Conservation (phyloP, 2,113 vertebrate genomes). For the Passer domesticus region DNA sequence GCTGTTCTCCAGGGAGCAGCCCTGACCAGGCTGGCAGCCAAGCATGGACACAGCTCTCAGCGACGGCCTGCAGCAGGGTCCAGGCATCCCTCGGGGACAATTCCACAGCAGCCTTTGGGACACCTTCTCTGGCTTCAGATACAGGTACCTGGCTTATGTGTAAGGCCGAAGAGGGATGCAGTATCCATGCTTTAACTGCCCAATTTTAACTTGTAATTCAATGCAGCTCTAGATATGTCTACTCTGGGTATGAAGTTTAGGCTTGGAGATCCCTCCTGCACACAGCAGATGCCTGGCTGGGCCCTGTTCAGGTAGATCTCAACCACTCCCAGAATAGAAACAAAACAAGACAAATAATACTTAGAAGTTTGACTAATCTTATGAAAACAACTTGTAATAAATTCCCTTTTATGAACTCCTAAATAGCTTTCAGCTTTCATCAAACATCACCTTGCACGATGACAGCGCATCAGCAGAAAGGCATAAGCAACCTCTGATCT, state of each 20-base stretch:
- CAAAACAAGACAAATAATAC: neutral
- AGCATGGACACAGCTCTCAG: fast-evolving
- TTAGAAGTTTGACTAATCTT: neutral
- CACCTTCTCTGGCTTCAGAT: neutral
- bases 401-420: conserved; percentile 37
- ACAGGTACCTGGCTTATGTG: fast-evolving
- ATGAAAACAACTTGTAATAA: neutral
- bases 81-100: neutral
- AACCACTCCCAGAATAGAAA: neutral
- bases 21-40: neutral
- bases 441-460: neutral
- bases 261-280: neutral
- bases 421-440: conserved; percentile 12
- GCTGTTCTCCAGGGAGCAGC: neutral
- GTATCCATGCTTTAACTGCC: neutral
- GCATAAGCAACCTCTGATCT: neutral
- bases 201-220: neutral
- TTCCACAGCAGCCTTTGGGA: neutral
- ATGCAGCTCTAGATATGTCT: neutral
- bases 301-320: neutral
- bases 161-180: neutral
- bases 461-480: neutral
- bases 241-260: neutral
- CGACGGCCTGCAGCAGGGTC: neutral
- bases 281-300: neutral